Evolutionary conservation across 2,113 vertebrate species (phyloP).

Genomic region (Proteles cristata): DNA sequence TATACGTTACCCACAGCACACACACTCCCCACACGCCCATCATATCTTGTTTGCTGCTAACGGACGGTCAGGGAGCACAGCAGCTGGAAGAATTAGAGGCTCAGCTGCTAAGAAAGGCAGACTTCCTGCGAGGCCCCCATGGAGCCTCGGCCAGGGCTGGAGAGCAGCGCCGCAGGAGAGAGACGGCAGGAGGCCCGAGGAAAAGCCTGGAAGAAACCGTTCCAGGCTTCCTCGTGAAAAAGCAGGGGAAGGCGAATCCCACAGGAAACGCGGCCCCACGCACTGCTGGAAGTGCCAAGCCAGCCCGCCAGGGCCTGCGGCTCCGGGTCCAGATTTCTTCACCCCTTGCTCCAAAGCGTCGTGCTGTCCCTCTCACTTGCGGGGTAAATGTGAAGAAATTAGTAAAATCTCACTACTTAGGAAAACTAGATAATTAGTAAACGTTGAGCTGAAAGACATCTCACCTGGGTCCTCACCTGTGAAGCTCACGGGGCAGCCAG

Average conservation of each 20-base stretch:
- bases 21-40: not conserved
- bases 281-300: fast-evolving
- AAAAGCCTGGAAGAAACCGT: not conserved
- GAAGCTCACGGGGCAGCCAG: not conserved
- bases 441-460: not conserved
- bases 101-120: not conserved
- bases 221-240: not conserved
- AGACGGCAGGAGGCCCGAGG: not conserved
- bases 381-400: not conserved
- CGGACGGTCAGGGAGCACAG: not conserved
- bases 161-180: not conserved
- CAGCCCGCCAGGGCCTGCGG: too few relatives aligned
- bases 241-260: not conserved
- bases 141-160: not conserved
- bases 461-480: too few relatives aligned
- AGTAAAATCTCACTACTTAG: not conserved
- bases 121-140: not conserved
- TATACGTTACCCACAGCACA: not conserved
- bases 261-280: not conserved
- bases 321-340: fast-evolving
- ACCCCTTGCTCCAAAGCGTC: not conserved
- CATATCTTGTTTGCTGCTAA: not conserved
- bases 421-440: not conserved
- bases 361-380: not conserved
- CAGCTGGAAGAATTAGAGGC: conserved; percentile 48